A percentile compares a stretch with the other conserved stretches of the same genome.
These are phyloP conservation scores for Scyliorhinus canicula DNA, from an alignment of 2,797 vertebrate genomes.

Conservation along the genomic window DNA sequence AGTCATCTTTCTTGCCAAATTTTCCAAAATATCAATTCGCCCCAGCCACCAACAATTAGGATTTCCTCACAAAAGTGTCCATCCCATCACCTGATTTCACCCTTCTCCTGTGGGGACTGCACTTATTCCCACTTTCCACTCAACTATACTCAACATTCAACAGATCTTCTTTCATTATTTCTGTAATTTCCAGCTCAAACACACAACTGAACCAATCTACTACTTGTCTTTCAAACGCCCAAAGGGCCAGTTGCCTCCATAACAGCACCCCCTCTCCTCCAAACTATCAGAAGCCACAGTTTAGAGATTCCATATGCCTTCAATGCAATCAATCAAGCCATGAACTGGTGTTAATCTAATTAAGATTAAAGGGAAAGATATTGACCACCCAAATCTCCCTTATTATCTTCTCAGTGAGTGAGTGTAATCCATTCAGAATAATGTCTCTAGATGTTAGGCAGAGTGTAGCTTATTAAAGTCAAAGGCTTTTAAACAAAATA, in stretches of 20 bases:
- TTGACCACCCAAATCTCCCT: constrained; percentile 39
- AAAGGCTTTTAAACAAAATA: neutral
- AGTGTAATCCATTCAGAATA: constrained; percentile 40
- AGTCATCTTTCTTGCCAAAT: neutral
- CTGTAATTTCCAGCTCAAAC: too few relatives aligned
- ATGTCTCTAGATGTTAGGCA: neutral
- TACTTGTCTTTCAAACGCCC: too few relatives aligned
- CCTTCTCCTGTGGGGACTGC: neutral
- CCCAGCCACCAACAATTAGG: neutral
- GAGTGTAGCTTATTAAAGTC: neutral
- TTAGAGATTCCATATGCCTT: constrained; percentile 38
- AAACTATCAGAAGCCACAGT: neutral
- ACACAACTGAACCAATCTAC: too few relatives aligned
- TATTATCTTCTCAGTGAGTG: constrained; percentile 37
- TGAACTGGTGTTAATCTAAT: constrained; percentile 42
- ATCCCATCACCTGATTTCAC: neutral
- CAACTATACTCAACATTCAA: neutral
- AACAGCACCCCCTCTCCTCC: neutral
- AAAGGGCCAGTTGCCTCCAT: too few relatives aligned
- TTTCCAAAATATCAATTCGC: neutral
- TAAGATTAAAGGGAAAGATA: constrained; percentile 42
- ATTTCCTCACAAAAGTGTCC: neutral
- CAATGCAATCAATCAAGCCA: constrained; percentile 40
- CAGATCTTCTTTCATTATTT: neutral
- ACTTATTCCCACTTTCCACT: neutral